phyloP scores from a whole-genome alignment of 2,797 vertebrate genomes.

The Microcaecilia unicolor region DNA sequence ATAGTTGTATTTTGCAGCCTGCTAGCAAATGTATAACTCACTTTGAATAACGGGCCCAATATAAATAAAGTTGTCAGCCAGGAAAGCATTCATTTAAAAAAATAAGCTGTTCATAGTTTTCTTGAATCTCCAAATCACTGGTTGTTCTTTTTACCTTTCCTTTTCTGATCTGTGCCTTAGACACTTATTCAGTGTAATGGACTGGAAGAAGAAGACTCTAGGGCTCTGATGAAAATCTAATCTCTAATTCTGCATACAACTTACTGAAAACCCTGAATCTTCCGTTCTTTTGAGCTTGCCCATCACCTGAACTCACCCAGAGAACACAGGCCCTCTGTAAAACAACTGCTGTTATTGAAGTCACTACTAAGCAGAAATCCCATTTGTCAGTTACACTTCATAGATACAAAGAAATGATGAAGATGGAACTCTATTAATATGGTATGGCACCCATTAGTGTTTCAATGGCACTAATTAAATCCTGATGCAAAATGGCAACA shows the following conservation, averaged over 20 bases:
- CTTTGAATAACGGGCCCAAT: too few species aligned
- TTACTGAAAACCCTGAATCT: conserved; percentile 14
- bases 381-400: conserved; percentile 52
- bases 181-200: too few species aligned
- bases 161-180: too few species aligned
- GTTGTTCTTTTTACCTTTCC: too few species aligned
- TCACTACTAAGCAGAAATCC: conserved; percentile 16
- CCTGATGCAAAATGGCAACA: conserved; percentile 55
- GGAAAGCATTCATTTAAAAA: too few species aligned
- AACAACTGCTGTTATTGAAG: conserved; percentile 23
- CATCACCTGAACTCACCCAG: conserved; percentile 18
- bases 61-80: too few species aligned
- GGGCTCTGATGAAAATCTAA: not conserved
- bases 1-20: too few species aligned
- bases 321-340: conserved; percentile 14
- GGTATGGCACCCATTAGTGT: conserved; percentile 49
- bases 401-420: conserved; percentile 40
- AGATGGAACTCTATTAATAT: conserved; percentile 54
- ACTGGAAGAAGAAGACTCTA: not conserved
- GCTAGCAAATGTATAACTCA: too few species aligned
- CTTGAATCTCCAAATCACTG: too few species aligned
- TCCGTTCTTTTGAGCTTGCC: conserved; percentile 3
- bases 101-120: too few species aligned
- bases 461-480: conserved; percentile 59
- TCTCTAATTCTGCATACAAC: conserved; percentile 7